Evolutionary conservation across 2,888 invertebrate genomes (phyloP).

Genomic region (Drosophila yooni): DNA sequence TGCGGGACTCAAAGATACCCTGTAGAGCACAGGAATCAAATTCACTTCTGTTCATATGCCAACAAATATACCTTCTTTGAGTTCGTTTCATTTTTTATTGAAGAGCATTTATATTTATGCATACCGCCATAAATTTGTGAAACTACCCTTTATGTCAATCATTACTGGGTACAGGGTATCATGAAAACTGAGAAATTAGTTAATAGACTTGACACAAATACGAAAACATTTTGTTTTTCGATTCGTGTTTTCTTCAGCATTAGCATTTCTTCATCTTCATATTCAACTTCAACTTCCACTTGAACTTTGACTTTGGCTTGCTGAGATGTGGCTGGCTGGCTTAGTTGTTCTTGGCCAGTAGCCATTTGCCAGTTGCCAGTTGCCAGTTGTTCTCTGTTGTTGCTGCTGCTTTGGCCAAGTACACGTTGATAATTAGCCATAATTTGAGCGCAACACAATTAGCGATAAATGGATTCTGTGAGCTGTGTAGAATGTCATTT

Average conservation of each 20-base stretch:
- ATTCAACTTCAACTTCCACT: slow-evolving; percentile 37
- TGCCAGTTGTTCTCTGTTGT: background rate
- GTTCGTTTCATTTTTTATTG: background rate
- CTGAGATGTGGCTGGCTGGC: background rate
- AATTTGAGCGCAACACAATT: slow-evolving; percentile 38
- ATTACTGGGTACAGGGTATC: background rate
- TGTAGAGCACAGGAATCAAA: background rate
- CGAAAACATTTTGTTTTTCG: slow-evolving; percentile 31
- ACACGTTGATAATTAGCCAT: slow-evolving; percentile 46
- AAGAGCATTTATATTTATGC: accelerated
- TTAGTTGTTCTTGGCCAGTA: slow-evolving; percentile 17
- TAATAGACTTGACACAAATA: slow-evolving; percentile 75
- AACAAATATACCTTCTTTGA: background rate
- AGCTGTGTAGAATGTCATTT: slow-evolving; percentile 50
- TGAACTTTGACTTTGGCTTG: slow-evolving; percentile 2
- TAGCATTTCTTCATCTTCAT: slow-evolving; percentile 55
- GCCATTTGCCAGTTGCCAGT: slow-evolving; percentile 4
- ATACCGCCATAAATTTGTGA: background rate
- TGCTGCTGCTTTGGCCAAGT: background rate
- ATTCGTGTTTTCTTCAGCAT: slow-evolving; percentile 32
- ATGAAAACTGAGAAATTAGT: slow-evolving; percentile 36
- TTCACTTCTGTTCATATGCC: background rate
- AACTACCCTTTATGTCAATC: background rate
- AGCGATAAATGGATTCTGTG: slow-evolving; percentile 32
- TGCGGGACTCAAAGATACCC: background rate